phyloP scores from a whole-genome alignment of 2,888 invertebrate species.

The Steromphala cineraria region DNA sequence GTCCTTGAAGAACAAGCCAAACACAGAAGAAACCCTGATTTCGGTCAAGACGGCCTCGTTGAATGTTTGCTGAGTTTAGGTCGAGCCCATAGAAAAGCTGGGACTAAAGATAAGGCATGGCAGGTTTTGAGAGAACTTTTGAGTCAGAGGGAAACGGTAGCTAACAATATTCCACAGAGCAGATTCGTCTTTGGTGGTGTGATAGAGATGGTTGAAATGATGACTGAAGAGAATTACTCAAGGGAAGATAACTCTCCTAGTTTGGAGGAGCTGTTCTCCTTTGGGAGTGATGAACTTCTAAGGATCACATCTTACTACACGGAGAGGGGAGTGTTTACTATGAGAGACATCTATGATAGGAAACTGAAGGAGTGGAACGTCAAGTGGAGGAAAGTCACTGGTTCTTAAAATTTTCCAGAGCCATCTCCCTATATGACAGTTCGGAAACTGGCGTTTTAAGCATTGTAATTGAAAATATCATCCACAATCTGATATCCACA shows the following conservation, averaged over 20 bases:
- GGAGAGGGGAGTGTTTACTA: not conserved
- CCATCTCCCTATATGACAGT: too few relatives aligned
- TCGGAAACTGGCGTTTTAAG: too few relatives aligned
- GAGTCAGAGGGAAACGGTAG: not conserved
- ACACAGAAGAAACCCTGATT: not conserved
- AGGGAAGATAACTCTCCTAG: not conserved
- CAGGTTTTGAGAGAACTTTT: not conserved
- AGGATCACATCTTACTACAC: not conserved
- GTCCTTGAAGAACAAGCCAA: not conserved
- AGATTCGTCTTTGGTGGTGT: not conserved
- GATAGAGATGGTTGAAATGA: not conserved
- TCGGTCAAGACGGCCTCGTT: not conserved
- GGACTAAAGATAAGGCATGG: not conserved
- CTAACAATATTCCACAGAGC: not conserved
- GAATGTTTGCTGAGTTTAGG: slow-evolving; percentile 12
- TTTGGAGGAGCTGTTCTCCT: not conserved
- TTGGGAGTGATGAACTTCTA: not conserved
- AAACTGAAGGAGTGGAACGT: not conserved
- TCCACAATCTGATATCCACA: too few relatives aligned
- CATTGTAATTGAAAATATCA: too few relatives aligned
- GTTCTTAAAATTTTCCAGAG: too few relatives aligned
- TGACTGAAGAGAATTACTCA: not conserved
- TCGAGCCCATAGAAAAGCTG: not conserved
- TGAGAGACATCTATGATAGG: not conserved
- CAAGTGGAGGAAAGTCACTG: not conserved